Conservation (phyloP, 2,888 invertebrate species). For the Luperina nickerlii region DNA sequence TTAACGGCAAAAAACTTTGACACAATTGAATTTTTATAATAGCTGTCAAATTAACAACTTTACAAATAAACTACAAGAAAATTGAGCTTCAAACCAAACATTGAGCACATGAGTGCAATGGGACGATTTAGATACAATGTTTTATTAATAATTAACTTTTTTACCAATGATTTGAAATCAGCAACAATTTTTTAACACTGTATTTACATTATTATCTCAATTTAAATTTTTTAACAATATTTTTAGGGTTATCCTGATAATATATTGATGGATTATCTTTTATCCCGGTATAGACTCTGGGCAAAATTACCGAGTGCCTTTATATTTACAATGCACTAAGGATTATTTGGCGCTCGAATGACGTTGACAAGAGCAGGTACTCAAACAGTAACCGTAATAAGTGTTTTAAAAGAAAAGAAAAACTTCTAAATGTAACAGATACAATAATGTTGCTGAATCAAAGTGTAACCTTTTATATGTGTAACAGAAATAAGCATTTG, state of each 20-base stretch:
- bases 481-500: too few relatives aligned
- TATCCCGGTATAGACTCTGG: background rate
- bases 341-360: too few relatives aligned
- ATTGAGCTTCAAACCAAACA: conserved; percentile 40
- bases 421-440: too few relatives aligned
- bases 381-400: too few relatives aligned
- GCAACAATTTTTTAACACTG: conserved; percentile 20
- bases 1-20: conserved; percentile 10
- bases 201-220: conserved; percentile 16
- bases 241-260: background rate
- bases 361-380: too few relatives aligned
- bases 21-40: conserved; percentile 33
- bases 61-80: conserved; percentile 32
- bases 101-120: conserved; percentile 28
- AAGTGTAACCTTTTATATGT: too few relatives aligned
- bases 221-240: conserved; percentile 2
- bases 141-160: conserved; percentile 6
- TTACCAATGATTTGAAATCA: conserved; percentile 33
- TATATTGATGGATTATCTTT: background rate
- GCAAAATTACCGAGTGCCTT: background rate
- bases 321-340: background rate
- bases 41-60: conserved; percentile 12
- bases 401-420: too few relatives aligned
- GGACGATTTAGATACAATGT: background rate
- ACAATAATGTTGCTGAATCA: too few relatives aligned